Evolutionary conservation across 2,113 vertebrate genomes (phyloP).

Genomic region (Takifugu flavidus): DNA sequence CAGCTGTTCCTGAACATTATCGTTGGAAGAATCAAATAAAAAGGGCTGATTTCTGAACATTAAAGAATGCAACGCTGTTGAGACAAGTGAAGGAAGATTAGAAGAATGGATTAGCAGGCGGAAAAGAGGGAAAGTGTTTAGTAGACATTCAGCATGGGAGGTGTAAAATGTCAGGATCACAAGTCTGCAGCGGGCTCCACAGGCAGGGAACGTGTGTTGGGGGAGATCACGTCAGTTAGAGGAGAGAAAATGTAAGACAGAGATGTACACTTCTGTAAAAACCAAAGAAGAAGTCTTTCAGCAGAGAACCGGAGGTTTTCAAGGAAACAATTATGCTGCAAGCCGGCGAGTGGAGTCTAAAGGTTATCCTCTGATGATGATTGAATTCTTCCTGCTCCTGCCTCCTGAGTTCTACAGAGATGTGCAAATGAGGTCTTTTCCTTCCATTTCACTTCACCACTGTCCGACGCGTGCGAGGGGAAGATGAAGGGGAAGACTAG

Average conservation of each 20-base stretch:
- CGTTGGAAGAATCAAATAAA: no score
- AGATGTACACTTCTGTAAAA: conserved; percentile 11
- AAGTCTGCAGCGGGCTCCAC: conserved; percentile 22
- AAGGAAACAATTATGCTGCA: conserved; percentile 44
- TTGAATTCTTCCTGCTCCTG: conserved; percentile 27
- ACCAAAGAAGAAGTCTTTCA: conserved; percentile 2
- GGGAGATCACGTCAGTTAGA: no score
- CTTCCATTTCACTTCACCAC: conserved; percentile 18
- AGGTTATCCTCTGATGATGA: conserved; percentile 46
- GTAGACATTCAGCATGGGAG: neutral
- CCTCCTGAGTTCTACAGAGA: conserved; percentile 19
- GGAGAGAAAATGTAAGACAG: conserved; percentile 4
- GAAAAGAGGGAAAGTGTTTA: conserved; percentile 1
- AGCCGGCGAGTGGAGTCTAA: conserved; percentile 35
- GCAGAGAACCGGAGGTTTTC: conserved; percentile 12
- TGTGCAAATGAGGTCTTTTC: conserved; percentile 22
- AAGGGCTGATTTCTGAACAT: no score
- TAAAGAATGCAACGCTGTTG: no score
- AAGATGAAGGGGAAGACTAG: conserved; percentile 50
- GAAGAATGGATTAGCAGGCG: neutral
- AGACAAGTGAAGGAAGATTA: neutral
- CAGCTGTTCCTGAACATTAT: no score
- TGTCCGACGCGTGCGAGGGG: conserved; percentile 29
- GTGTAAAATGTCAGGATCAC: conserved; percentile 4
- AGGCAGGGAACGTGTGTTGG: conserved; percentile 9